Conservation (phyloP, 1,140 invertebrate genomes). For the Cherax destructor region DNA sequence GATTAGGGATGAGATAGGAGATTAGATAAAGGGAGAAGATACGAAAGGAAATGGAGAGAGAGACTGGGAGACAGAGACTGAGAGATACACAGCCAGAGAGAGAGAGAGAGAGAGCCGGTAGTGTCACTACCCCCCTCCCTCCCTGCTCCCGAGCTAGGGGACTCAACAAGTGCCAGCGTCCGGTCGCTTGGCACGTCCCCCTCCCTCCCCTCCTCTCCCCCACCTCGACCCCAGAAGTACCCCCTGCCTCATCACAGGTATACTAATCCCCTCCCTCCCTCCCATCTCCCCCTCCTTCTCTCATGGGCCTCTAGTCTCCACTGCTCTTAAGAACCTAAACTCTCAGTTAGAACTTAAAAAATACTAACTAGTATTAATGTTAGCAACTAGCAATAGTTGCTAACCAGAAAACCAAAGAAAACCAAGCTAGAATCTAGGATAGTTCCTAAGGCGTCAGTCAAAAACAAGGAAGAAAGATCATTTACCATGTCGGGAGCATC, state of each 20-base stretch:
- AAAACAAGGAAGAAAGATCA: slow-evolving; percentile 42
- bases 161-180: slow-evolving; percentile 44
- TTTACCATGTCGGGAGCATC: slow-evolving; percentile 59
- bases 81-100: not conserved
- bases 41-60: not conserved
- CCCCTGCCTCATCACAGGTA: too few species aligned
- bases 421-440: not conserved
- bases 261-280: too few species aligned
- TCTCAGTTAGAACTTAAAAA: too few species aligned
- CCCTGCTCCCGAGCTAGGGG: slow-evolving; percentile 8
- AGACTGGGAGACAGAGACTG: not conserved
- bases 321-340: too few species aligned
- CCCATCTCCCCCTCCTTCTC: too few species aligned
- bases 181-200: slow-evolving; percentile 8
- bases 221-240: not conserved
- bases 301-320: too few species aligned
- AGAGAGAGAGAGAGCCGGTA: slow-evolving; percentile 10
- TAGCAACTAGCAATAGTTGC: too few species aligned
- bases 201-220: not conserved
- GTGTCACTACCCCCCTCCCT: slow-evolving; percentile 7
- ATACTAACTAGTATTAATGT: too few species aligned
- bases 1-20: too few species aligned
- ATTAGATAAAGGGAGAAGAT: too few species aligned
- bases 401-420: too few species aligned
- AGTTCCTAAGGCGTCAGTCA: slow-evolving; percentile 10